phyloP scores from a whole-genome alignment of 2,797 vertebrate species.

The Micropoecilia bifurca region DNA sequence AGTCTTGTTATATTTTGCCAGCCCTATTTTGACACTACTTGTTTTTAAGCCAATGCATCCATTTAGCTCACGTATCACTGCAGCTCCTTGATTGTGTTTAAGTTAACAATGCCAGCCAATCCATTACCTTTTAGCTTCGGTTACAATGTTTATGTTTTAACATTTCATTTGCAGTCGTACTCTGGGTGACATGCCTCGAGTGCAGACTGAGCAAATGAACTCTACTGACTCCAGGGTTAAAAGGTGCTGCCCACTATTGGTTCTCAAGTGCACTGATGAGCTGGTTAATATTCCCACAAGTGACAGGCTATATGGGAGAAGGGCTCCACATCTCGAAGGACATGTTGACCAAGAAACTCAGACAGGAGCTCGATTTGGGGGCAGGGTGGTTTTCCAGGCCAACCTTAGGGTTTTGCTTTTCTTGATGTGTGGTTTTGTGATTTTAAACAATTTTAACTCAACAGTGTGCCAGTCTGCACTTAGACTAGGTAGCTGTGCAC shows the following conservation, averaged over 20 bases:
- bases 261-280: constrained; percentile 62
- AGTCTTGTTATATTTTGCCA: constrained; percentile 37
- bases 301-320: constrained; percentile 35
- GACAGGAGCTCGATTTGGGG: constrained; percentile 5
- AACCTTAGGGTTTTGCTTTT: not conserved
- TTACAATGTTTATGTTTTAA: constrained; percentile 26
- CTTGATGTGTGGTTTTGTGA: not conserved
- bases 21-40: constrained; percentile 25
- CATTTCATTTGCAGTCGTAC: constrained; percentile 20
- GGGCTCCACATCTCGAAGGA: constrained; percentile 20
- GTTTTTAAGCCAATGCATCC: constrained; percentile 60
- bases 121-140: constrained; percentile 21
- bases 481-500: not conserved
- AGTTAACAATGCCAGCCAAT: constrained; percentile 46
- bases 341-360: constrained; percentile 36
- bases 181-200: not conserved
- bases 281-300: constrained; percentile 59
- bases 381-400: not conserved
- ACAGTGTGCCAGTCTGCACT: not conserved
- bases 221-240: constrained; percentile 45
- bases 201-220: constrained; percentile 28
- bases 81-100: constrained; percentile 55
- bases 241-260: constrained; percentile 51
- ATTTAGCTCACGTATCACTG: constrained; percentile 55
- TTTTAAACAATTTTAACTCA: not conserved